A percentile compares a stretch with the other conserved stretches of the same genome.
Evolutionary conservation across 2,113 vertebrate genomes (phyloP).

Genomic region (Empidonax traillii): DNA sequence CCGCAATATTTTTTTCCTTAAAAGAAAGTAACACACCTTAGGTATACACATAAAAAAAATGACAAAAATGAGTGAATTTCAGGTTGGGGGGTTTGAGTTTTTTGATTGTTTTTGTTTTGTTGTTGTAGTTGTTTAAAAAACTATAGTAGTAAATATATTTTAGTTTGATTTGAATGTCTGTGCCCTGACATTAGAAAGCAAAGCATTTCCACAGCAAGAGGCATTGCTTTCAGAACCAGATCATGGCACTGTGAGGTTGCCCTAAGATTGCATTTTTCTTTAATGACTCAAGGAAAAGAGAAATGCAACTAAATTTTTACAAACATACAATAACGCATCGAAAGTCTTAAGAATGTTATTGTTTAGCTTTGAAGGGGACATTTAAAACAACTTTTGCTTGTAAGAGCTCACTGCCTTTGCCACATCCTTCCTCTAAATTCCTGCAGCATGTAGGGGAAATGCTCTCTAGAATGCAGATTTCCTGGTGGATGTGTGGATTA

Average conservation of each 20-base stretch:
- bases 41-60: not conserved
- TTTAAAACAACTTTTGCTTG: not conserved
- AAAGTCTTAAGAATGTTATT: not conserved
- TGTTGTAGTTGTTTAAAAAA: not conserved
- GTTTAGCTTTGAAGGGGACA: not conserved
- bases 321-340: not conserved
- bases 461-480: slow-evolving; percentile 22
- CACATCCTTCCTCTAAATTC: not conserved
- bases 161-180: not conserved
- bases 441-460: not conserved
- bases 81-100: not conserved
- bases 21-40: not conserved
- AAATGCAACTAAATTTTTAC: not conserved
- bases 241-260: not conserved
- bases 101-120: no score
- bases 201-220: not conserved
- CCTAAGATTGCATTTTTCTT: not conserved
- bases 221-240: not conserved
- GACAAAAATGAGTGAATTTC: not conserved
- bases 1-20: not conserved
- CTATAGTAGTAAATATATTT: not conserved
- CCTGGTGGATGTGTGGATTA: not conserved
- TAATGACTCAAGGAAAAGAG: not conserved
- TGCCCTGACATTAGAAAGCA: not conserved
- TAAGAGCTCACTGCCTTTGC: not conserved